Percentiles rank a stretch among this genome's conserved stretches.
Conservation (phyloP, 2,113 vertebrate species). For the Proterorhinus semilunaris region DNA sequence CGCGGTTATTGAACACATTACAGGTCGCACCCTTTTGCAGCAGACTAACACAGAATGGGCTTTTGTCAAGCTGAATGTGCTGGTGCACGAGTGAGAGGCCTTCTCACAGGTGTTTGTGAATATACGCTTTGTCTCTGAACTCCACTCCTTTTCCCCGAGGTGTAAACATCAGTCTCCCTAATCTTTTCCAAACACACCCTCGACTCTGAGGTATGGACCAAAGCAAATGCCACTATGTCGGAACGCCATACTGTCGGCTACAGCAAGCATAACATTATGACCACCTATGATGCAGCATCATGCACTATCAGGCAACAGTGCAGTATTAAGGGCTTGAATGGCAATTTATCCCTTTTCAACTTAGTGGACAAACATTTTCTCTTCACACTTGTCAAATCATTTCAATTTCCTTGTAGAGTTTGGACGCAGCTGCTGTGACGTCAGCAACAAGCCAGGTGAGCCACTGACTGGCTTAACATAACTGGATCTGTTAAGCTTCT, state of each 20-base stretch:
- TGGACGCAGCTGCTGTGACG: too few relatives aligned
- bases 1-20: constrained; percentile 41
- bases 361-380: too few relatives aligned
- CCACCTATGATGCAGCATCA: neutral
- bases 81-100: constrained; percentile 16
- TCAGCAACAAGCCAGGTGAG: too few relatives aligned
- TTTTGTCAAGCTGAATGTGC: constrained; percentile 16
- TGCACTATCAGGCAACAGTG: neutral
- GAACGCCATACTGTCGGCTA: constrained; percentile 7
- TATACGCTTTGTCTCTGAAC: constrained; percentile 52
- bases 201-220: constrained; percentile 14
- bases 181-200: constrained; percentile 32
- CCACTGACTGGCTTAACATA: too few relatives aligned
- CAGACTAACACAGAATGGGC: constrained; percentile 5
- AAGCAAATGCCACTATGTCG: constrained; percentile 5
- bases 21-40: constrained; percentile 16
- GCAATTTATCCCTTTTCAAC: too few relatives aligned
- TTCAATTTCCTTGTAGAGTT: too few relatives aligned
- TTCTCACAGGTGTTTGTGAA: constrained; percentile 52
- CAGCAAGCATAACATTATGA: neutral
- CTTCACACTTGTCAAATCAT: too few relatives aligned
- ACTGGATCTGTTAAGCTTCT: too few relatives aligned
- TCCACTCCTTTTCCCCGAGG: constrained; percentile 27
- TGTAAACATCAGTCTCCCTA: constrained; percentile 33
- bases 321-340: too few relatives aligned